Evolutionary conservation across 2,797 vertebrate species (phyloP).

Genomic region (Pseudopleuronectes americanus): DNA sequence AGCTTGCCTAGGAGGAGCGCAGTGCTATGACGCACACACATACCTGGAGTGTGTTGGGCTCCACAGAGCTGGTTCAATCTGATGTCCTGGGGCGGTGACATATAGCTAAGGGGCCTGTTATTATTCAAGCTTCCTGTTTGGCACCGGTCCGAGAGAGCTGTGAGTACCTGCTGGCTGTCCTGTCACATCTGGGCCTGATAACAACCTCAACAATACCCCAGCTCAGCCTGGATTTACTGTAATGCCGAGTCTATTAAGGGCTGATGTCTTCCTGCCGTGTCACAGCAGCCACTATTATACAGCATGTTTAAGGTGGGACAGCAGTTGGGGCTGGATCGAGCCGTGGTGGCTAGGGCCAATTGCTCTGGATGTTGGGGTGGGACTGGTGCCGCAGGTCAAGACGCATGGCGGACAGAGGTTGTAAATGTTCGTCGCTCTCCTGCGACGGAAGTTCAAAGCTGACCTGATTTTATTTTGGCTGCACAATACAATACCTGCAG

Average conservation of each 20-base stretch:
- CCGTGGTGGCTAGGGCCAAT: too few species aligned
- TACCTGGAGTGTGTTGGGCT: slow-evolving; percentile 13
- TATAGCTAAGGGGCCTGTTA: slow-evolving; percentile 47
- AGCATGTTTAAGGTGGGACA: too few species aligned
- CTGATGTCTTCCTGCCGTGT: slow-evolving; percentile 50
- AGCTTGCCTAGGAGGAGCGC: slow-evolving; percentile 16
- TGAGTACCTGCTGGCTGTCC: slow-evolving; percentile 3
- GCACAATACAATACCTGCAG: slow-evolving; percentile 57
- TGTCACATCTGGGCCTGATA: slow-evolving; percentile 48
- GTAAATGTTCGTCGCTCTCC: too few species aligned
- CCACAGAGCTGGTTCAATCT: slow-evolving; percentile 11
- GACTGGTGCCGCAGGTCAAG: too few species aligned
- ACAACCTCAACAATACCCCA: slow-evolving; percentile 27
- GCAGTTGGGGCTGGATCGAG: too few species aligned
- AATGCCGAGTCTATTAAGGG: slow-evolving; percentile 44
- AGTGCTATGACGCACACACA: slow-evolving; percentile 46
- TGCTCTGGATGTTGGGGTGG: too few species aligned
- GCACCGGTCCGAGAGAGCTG: slow-evolving; percentile 17
- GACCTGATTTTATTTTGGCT: slow-evolving; percentile 61
- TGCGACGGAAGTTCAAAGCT: slow-evolving; percentile 40
- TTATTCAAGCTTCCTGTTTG: slow-evolving; percentile 70
- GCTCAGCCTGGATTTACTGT: slow-evolving; percentile 46
- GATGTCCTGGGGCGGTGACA: slow-evolving; percentile 25
- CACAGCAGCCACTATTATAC: not conserved
- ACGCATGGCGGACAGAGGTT: too few species aligned